Percentiles rank a stretch among this genome's conserved stretches.
phyloP scores from a whole-genome alignment of 2,113 vertebrate genomes.

The Protobothrops flavoviridis region DNA sequence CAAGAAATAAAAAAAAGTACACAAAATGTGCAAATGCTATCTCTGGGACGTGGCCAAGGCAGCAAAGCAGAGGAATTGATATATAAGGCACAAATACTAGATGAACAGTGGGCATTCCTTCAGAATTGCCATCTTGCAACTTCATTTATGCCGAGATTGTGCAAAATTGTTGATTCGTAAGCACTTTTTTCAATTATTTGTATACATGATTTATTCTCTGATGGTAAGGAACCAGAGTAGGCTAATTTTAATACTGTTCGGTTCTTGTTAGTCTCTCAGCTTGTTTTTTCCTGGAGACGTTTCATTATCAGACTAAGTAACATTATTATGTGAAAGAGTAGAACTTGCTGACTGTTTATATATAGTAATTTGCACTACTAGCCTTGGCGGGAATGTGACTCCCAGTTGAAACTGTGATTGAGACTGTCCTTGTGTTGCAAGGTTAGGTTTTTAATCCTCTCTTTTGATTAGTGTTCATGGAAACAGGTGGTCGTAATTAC shows the following conservation, averaged over 20 bases:
- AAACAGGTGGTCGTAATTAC: not conserved
- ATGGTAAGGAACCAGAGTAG: not conserved
- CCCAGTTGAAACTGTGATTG: not conserved
- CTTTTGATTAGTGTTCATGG: not conserved
- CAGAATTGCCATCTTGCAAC: conserved; percentile 68
- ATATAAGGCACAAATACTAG: conserved; percentile 28
- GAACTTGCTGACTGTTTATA: not conserved
- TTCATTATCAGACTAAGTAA: not conserved
- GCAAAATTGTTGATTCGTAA: conserved; percentile 62
- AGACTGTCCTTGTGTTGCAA: not conserved
- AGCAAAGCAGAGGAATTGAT: conserved; percentile 61
- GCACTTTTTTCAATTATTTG: not conserved
- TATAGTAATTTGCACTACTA: not conserved
- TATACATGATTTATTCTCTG: not conserved
- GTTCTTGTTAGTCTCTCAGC: not conserved
- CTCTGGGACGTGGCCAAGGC: conserved; percentile 63
- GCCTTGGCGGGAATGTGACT: not conserved
- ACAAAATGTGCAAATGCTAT: conserved; percentile 56
- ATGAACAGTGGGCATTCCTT: conserved; percentile 65
- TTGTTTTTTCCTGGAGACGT: not conserved
- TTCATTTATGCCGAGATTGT: conserved; percentile 64
- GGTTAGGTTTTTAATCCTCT: not conserved
- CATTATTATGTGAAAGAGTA: not conserved
- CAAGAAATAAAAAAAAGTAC: conserved; percentile 56
- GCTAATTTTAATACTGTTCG: not conserved